Evolutionary conservation across 2,797 vertebrate species (phyloP).

Genomic region (Macrochelys suwanniensis): DNA sequence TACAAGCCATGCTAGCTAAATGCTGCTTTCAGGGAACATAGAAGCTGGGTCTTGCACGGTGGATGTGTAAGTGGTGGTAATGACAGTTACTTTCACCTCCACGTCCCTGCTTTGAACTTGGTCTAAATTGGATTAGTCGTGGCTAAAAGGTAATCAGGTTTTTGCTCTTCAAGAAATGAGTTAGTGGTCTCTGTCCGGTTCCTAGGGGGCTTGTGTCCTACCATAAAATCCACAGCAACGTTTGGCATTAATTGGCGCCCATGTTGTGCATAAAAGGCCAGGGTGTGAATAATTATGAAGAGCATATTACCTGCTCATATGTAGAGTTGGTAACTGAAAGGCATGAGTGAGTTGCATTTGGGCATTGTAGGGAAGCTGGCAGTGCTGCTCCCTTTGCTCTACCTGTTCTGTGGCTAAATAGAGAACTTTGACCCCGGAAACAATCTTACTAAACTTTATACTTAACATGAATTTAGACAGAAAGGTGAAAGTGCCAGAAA

Average conservation of each 20-base stretch:
- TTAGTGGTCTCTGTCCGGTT: background rate
- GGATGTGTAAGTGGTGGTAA: background rate
- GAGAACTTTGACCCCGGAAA: background rate
- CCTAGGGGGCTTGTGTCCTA: background rate
- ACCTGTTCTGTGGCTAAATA: background rate
- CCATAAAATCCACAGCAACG: background rate
- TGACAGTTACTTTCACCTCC: background rate
- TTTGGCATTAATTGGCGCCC: background rate
- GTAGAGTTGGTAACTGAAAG: background rate
- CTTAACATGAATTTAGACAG: background rate
- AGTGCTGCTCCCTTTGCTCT: background rate
- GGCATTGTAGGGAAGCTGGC: background rate
- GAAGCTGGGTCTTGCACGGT: background rate
- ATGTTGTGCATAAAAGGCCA: rapidly evolving
- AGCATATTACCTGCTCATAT: background rate
- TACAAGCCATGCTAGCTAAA: background rate
- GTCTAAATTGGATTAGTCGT: background rate
- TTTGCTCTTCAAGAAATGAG: background rate
- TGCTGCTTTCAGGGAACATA: background rate
- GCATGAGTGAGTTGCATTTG: background rate
- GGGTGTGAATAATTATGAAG: background rate
- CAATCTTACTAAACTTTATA: background rate
- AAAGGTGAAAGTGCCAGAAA: background rate
- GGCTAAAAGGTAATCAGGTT: background rate
- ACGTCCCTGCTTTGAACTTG: background rate